A percentile compares a stretch with the other conserved stretches of the same genome.
phyloP scores from a whole-genome alignment of 2,113 vertebrate species.

The Pseudopipra pipra region DNA sequence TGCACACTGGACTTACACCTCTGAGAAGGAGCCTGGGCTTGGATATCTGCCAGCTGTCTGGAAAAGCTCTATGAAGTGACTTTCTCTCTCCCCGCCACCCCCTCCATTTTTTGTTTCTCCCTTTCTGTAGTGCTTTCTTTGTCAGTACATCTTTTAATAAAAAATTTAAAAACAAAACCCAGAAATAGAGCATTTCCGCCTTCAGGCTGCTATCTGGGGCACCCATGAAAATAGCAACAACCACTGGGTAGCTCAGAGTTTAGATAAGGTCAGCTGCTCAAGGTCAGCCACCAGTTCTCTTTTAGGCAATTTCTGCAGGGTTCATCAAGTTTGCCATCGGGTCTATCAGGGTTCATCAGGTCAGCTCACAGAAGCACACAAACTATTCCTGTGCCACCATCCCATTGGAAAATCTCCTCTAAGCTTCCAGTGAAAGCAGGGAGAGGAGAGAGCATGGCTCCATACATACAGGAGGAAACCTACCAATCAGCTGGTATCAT shows the following conservation, averaged over 20 bases:
- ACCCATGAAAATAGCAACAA: constrained; percentile 2
- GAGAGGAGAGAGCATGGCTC: background rate
- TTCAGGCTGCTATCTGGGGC: background rate
- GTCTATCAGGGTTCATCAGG: background rate
- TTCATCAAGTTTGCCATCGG: background rate
- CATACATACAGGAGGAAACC: background rate
- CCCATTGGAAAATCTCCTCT: background rate
- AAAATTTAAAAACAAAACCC: background rate
- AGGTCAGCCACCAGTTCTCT: background rate
- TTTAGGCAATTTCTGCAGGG: background rate
- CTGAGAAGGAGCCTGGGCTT: background rate
- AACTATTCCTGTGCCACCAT: background rate
- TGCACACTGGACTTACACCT: background rate
- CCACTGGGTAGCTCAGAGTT: background rate
- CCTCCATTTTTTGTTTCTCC: background rate
- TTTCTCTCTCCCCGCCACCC: fast-evolving
- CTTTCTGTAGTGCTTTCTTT: background rate
- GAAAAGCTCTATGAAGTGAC: background rate
- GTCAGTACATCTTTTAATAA: background rate
- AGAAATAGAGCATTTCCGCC: background rate
- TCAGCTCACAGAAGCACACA: background rate
- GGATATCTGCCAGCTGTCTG: background rate
- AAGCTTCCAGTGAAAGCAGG: background rate
- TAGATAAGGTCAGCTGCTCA: background rate
- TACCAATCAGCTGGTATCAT: background rate